Evolutionary conservation across 2,113 vertebrate species (phyloP), one percentile per base, ranked within the genome.

Genomic region (Colistium nudipinnis): DNA sequence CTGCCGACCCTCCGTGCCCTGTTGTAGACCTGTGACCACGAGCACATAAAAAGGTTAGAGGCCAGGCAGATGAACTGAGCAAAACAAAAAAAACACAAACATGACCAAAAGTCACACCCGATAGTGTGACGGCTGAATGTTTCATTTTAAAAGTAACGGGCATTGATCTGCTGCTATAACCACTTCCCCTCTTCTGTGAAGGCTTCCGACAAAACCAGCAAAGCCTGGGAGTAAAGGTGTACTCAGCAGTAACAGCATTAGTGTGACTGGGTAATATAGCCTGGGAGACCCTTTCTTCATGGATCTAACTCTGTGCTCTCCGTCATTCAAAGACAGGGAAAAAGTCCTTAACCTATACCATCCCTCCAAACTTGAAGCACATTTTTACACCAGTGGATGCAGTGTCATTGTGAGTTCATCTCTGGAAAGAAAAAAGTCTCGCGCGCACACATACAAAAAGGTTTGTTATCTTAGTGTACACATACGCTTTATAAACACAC

Each of bases 1-100:
- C 38, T 31, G 73, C 83, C 96, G 88, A 3, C 92, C 95, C 82
- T 94, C 93, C 11, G 11, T 43, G 62, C 86, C 92, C 65, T 30
- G 79, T 64, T 89, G 89, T 8, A 96, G 81, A 75, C 90, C 96
- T 98, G 82, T 0, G 19, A 49, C 1, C 60, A n/a, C 6, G 9
- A 31, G 16, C 35, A 12, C 35, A 48, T 2, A 24, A 19, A 38
- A 5, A 67, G 57, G 44, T 69, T 12, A 70, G 19, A 47, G 27
- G 35, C 1, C 27, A 30, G 0, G 24, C 36, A 7, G 36, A 16
- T 48, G 24, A 0, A 0, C 48, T 43, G 25, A 28, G 25, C 13
- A 30, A 30, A 27, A 52, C 4, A 27, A 22, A 16, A 1, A 14
- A 48, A 22, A 4, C 20, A 45, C 11, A n/a, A 6, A 43, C 39